Evolutionary conservation across 2,113 vertebrate genomes (phyloP).

Genomic region (Lepus timidus): DNA sequence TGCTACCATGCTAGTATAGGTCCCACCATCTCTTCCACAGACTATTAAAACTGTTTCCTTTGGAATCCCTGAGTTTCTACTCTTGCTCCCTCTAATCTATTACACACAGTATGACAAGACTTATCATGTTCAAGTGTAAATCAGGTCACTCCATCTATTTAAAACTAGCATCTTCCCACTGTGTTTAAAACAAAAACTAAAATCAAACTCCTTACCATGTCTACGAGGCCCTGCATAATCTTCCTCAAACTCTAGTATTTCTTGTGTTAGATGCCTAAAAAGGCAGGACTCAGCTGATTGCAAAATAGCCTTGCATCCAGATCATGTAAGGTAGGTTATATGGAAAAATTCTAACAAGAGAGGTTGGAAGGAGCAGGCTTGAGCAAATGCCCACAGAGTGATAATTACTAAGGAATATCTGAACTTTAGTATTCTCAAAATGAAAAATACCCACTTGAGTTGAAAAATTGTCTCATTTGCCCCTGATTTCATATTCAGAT

Average conservation of each 20-base stretch:
- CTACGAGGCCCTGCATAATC: not conserved
- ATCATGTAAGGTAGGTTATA: not conserved
- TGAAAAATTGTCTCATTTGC: not conserved
- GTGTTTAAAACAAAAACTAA: slow-evolving; percentile 11
- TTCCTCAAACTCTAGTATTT: not conserved
- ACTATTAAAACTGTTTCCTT: not conserved
- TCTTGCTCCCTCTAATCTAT: not conserved
- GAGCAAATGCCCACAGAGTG: not conserved
- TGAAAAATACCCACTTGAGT: not conserved
- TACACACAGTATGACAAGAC: not conserved
- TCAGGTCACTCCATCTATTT: not conserved
- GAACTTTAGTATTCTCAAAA: not conserved
- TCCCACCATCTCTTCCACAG: not conserved
- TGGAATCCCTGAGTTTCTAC: not conserved
- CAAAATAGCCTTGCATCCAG: not conserved
- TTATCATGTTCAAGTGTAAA: slow-evolving; percentile 22
- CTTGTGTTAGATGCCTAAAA: not conserved
- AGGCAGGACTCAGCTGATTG: not conserved
- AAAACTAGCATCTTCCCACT: not conserved
- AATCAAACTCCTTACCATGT: not conserved
- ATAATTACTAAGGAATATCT: not conserved
- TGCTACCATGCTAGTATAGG: not conserved
- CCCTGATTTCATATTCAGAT: not conserved
- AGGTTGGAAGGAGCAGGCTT: not conserved
- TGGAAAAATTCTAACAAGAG: not conserved